These are phyloP conservation scores for Clarias fuscus DNA, from an alignment of 2,797 vertebrate genomes.

Conservation along the genomic window DNA sequence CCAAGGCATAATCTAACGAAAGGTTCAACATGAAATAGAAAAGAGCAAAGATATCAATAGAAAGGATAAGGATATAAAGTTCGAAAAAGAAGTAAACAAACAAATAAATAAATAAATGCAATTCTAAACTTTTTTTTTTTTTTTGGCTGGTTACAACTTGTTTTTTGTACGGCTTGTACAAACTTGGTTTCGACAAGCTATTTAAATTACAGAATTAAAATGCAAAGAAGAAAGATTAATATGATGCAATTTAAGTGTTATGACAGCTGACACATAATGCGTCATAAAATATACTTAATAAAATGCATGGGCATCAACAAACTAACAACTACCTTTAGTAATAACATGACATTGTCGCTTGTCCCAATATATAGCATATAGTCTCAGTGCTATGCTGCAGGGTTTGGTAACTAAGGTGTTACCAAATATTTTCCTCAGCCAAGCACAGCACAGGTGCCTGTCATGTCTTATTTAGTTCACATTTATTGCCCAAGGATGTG, in stretches of 20 bases:
- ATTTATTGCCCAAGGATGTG: constrained; percentile 14
- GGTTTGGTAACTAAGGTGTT: background rate
- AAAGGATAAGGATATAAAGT: background rate
- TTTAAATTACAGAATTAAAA: background rate
- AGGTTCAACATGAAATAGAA: background rate
- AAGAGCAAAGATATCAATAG: background rate
- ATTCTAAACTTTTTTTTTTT: too few relatives aligned
- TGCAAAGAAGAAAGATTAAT: background rate
- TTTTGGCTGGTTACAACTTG: too few relatives aligned
- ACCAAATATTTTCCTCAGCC: background rate
- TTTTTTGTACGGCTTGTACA: background rate
- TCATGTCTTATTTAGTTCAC: background rate
- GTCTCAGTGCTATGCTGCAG: background rate
- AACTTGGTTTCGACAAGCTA: background rate
- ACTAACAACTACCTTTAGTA: background rate
- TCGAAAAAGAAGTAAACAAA: background rate
- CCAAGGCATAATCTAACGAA: background rate
- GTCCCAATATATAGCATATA: background rate
- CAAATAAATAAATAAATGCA: background rate
- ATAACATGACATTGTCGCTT: background rate
- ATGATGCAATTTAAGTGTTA: background rate
- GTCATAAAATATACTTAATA: background rate
- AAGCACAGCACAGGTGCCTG: constrained; percentile 1
- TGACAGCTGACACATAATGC: background rate
- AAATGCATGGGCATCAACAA: background rate